phyloP scores from a whole-genome alignment of 2,888 invertebrate species.

The Pseudococcus viburni region DNA sequence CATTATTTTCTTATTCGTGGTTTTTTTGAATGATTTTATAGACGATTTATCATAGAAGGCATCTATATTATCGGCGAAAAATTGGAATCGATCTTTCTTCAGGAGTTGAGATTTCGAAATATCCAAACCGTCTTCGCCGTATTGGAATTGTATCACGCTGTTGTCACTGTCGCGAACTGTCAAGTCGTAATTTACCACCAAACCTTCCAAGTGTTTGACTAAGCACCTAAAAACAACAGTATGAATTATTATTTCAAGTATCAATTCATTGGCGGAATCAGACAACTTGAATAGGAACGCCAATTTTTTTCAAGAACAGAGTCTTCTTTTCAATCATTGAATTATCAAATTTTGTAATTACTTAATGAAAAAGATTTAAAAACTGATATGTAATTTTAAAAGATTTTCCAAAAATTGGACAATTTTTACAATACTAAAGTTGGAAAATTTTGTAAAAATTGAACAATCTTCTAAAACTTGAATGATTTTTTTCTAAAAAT shows the following conservation, averaged over 20 bases:
- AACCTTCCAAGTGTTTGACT: conserved; percentile 96
- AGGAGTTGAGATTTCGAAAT: conserved; percentile 90
- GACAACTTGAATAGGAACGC: no score
- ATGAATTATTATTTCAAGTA: background rate
- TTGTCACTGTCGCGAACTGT: conserved; percentile 97
- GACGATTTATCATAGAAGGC: conserved; percentile 77
- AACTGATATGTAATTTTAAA: background rate
- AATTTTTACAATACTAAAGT: no score
- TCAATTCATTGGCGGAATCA: background rate
- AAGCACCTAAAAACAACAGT: conserved; percentile 76
- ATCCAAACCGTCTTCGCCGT: conserved; percentile 95
- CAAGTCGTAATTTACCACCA: conserved; percentile 92
- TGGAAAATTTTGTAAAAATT: no score
- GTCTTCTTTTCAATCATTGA: no score
- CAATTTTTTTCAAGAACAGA: no score
- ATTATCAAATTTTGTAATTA: no score
- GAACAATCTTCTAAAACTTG: no score
- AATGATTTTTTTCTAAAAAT: no score
- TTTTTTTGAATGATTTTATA: conserved; percentile 76
- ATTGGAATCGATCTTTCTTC: conserved; percentile 81
- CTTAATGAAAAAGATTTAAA: no score
- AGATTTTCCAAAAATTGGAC: background rate
- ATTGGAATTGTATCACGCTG: conserved; percentile 91
- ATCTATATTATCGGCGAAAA: conserved; percentile 84
- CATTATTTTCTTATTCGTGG: conserved; percentile 74